phyloP scores from a whole-genome alignment of 2,113 vertebrate genomes.

The Burhinus oedicnemus region DNA sequence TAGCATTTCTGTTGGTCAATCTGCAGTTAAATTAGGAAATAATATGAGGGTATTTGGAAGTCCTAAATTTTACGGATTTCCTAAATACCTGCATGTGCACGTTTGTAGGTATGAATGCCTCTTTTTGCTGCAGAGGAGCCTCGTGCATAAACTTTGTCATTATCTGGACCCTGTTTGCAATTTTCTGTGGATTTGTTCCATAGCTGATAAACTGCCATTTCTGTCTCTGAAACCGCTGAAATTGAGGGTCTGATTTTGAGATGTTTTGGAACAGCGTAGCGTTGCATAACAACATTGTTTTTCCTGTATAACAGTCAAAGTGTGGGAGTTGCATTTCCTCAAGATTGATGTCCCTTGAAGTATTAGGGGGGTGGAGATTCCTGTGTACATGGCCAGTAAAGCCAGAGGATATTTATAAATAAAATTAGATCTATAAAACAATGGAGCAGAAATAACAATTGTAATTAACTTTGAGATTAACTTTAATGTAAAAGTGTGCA shows the following conservation, averaged over 20 bases:
- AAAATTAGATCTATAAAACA: slow-evolving; percentile 28
- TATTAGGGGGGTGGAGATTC: slow-evolving; percentile 36
- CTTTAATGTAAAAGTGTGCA: neutral
- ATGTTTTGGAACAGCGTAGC: neutral
- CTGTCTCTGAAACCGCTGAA: neutral
- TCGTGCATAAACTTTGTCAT: neutral
- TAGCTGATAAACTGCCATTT: neutral
- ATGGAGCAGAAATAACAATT: slow-evolving; percentile 40
- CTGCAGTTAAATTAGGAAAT: neutral
- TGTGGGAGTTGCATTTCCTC: slow-evolving; percentile 62
- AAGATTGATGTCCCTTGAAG: slow-evolving; percentile 44
- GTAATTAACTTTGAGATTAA: neutral
- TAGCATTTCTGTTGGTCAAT: neutral
- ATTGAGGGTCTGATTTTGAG: neutral
- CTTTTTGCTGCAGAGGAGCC: neutral
- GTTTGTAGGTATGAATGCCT: neutral
- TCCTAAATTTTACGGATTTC: neutral
- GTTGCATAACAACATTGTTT: slow-evolving; percentile 55
- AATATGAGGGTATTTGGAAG: neutral
- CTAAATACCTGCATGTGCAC: neutral
- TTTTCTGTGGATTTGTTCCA: neutral
- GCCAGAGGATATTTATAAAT: slow-evolving; percentile 11
- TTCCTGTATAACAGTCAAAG: slow-evolving; percentile 27
- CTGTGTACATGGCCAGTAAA: slow-evolving; percentile 23
- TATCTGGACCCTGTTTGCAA: neutral